Evolutionary conservation across 2,113 vertebrate species (phyloP).

Genomic region (Mesocricetus auratus): DNA sequence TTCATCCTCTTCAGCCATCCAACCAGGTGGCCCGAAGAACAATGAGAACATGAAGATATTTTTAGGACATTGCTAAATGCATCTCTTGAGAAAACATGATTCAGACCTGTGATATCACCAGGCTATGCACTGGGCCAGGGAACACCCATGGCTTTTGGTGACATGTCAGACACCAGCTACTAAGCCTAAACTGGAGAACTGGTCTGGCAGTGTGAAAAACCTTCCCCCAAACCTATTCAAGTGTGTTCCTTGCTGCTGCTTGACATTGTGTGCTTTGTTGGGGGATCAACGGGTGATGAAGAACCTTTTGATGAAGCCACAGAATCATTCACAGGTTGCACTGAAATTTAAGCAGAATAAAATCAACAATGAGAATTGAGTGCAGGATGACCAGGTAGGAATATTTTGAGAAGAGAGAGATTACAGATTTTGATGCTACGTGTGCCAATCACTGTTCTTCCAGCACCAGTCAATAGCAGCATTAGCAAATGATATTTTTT

Average conservation of each 20-base stretch:
- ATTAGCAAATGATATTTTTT: neutral
- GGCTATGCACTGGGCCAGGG: neutral
- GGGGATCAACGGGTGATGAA: neutral
- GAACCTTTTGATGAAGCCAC: neutral
- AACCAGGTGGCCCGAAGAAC: neutral
- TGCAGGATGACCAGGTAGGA: neutral
- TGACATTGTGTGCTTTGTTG: neutral
- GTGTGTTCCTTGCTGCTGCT: neutral
- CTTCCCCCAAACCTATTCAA: neutral
- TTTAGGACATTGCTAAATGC: neutral
- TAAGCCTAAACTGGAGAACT: neutral
- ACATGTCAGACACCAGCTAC: neutral
- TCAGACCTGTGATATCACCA: neutral
- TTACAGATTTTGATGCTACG: neutral
- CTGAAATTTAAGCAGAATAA: neutral
- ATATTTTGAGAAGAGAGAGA: neutral
- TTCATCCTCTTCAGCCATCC: neutral
- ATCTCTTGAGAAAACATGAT: constrained; percentile 33
- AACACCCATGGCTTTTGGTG: neutral
- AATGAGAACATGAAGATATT: neutral
- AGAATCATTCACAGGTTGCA: neutral
- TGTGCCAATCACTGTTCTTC: neutral
- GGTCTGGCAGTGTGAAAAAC: neutral
- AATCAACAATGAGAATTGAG: neutral
- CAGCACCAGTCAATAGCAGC: neutral